A percentile compares a stretch with the other conserved stretches of the same genome.
These are phyloP conservation scores for Steinernema feltiae DNA, from an alignment of 1,140 invertebrate species.

Conservation along the genomic window DNA sequence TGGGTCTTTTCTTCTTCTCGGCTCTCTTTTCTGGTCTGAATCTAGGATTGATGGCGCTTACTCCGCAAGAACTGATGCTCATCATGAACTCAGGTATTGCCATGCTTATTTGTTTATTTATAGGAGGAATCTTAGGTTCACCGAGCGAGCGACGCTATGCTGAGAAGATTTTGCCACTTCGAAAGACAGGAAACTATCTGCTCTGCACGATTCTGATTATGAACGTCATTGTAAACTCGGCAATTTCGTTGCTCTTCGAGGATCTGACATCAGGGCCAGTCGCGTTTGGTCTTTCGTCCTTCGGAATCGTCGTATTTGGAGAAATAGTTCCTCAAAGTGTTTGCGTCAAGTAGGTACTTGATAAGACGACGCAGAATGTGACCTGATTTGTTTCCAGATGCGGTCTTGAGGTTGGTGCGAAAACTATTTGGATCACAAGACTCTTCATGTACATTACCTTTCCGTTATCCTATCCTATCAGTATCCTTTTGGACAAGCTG, in stretches of 20 bases:
- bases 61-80: constrained; percentile 49
- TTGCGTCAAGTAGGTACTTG: constrained; percentile 58
- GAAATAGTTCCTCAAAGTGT: constrained; percentile 64
- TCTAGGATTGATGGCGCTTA: constrained; percentile 85
- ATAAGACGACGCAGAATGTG: background rate
- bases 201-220: constrained; percentile 59
- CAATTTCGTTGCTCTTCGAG: constrained; percentile 59
- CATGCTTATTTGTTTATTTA: constrained; percentile 17
- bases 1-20: constrained; percentile 74
- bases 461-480: constrained; percentile 85
- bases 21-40: constrained; percentile 91
- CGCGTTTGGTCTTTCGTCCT: constrained; percentile 61
- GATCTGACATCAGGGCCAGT: constrained; percentile 59
- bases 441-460: constrained; percentile 88
- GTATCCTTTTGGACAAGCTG: constrained; percentile 78
- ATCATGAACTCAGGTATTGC: constrained; percentile 52
- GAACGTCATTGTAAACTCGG: constrained; percentile 62
- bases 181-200: constrained; percentile 45
- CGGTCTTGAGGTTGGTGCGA: constrained; percentile 87
- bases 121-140: constrained; percentile 39
- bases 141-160: constrained; percentile 44
- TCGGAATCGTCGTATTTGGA: constrained; percentile 63
- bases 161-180: constrained; percentile 46
- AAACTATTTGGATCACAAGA: constrained; percentile 84
- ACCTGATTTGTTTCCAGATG: constrained; percentile 64